Evolutionary conservation across 2,888 invertebrate genomes (phyloP).

Genomic region (Auanema freiburgensis): DNA sequence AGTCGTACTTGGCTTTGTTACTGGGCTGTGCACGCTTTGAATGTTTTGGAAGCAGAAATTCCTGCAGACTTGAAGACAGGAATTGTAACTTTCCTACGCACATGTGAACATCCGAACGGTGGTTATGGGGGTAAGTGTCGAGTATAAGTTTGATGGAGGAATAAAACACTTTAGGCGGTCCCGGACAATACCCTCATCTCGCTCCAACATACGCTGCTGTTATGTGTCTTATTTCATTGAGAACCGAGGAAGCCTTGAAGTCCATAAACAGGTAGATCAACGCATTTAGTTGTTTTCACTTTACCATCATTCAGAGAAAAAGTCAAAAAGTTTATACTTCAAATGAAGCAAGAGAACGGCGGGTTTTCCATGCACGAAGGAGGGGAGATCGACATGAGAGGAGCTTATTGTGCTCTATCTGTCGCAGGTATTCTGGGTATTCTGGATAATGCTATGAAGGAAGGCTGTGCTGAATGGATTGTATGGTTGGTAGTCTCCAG

Average conservation of each 20-base stretch:
- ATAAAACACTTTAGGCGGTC: no score
- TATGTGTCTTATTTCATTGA: slow-evolving; percentile 86
- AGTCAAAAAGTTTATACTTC: slow-evolving; percentile 78
- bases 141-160: no score
- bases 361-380: slow-evolving; percentile 86
- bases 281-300: slow-evolving; percentile 13
- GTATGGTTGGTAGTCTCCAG: slow-evolving; percentile 69
- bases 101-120: slow-evolving; percentile 58
- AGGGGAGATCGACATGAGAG: slow-evolving; percentile 73
- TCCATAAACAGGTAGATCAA: slow-evolving; percentile 78
- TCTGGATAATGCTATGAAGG: slow-evolving; percentile 76
- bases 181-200: slow-evolving; percentile 86
- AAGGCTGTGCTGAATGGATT: slow-evolving; percentile 88
- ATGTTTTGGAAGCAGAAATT: slow-evolving; percentile 74
- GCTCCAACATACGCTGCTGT: slow-evolving; percentile 97
- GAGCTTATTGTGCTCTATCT: slow-evolving; percentile 92
- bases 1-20: slow-evolving; percentile 95
- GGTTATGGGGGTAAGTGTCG: slow-evolving; percentile 73
- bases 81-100: slow-evolving; percentile 51
- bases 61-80: slow-evolving; percentile 24
- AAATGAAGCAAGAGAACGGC: slow-evolving; percentile 81
- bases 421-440: slow-evolving; percentile 84
- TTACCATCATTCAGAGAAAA: slow-evolving; percentile 68
- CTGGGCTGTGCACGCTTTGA: slow-evolving; percentile 90
- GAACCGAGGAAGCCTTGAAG: slow-evolving; percentile 81